phyloP scores from a whole-genome alignment of 2,888 invertebrate genomes.

The Tineola bisselliella region DNA sequence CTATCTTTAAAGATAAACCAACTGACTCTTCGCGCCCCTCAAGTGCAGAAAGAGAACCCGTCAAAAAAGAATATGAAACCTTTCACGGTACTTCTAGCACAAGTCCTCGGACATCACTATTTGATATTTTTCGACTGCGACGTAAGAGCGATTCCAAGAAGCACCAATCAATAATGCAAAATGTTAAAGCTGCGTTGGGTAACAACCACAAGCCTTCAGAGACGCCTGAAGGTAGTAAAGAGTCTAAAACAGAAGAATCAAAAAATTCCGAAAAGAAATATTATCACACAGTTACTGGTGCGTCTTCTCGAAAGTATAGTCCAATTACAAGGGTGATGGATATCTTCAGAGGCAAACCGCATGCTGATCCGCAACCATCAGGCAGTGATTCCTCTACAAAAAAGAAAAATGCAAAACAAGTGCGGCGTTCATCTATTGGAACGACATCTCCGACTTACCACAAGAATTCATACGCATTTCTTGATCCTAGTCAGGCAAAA shows the following conservation, averaged over 20 bases:
- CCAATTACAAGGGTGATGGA: slow-evolving; percentile 63
- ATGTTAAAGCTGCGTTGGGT: slow-evolving; percentile 31
- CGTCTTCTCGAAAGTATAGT: slow-evolving; percentile 56
- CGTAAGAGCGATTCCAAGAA: slow-evolving; percentile 61
- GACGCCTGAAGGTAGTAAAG: slow-evolving; percentile 40
- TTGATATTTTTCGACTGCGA: slow-evolving; percentile 60
- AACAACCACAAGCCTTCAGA: slow-evolving; percentile 39
- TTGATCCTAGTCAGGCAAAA: slow-evolving; percentile 57
- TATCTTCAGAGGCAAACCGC: slow-evolving; percentile 55
- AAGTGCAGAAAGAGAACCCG: slow-evolving; percentile 49
- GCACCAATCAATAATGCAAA: slow-evolving; percentile 38
- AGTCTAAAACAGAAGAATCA: slow-evolving; percentile 32
- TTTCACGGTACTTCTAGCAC: slow-evolving; percentile 56
- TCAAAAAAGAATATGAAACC: slow-evolving; percentile 56
- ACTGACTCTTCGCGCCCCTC: slow-evolving; percentile 45
- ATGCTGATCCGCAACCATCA: slow-evolving; percentile 36
- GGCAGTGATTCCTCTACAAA: slow-evolving; percentile 43
- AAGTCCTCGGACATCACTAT: slow-evolving; percentile 60
- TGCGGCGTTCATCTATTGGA: slow-evolving; percentile 54
- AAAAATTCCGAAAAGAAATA: slow-evolving; percentile 60
- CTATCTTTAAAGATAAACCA: slow-evolving; percentile 53
- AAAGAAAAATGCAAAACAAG: slow-evolving; percentile 39
- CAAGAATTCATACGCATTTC: slow-evolving; percentile 58
- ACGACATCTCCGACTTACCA: slow-evolving; percentile 61
- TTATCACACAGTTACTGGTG: slow-evolving; percentile 62